Base-by-base conservation (phyloP, 2,888 invertebrate species). In the Endotricha flammealis region DNA sequence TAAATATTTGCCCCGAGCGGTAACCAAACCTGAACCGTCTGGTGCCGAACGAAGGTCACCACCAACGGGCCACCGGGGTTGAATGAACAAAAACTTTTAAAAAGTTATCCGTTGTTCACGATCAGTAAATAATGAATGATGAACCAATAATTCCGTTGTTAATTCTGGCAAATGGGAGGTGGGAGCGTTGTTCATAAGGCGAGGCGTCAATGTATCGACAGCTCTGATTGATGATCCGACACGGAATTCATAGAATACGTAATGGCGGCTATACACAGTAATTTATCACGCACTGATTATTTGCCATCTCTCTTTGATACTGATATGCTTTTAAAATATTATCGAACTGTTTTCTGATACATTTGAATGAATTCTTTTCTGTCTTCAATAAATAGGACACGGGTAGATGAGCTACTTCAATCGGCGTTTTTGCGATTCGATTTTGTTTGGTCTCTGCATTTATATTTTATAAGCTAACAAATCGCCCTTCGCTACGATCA, bases 141-240 rank as follows among this genome's bases (percentile, higher is more conserved):
- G 6, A 4, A 27, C 5, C 11, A 27, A 6, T 12, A 27, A 27
- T 27, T 27, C 12, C 12, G 27, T 27, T 27, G 27, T 27, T 27
- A 27, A 27, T 12, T 27, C 20, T 5, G 27, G 12, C 27, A 27
- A 27, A 27, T 27, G 12, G 27, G 11, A 27, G 12, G 12, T 27
- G 12, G 12, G 11, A 11, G 47, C 42, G 63, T 56, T 57, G 61
- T 66, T 61, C 50, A 55, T 55, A 55, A 54, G 48, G 45, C 53
- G 44, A 34, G 40, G 40, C 48, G 53, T 58, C 61, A 52, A 47
- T 39, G 58, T 60, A 67, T 67, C 61, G 71, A 64, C 67, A 58
- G 54, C 40, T 49, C 48, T 78, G 77, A 78, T 77, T 56, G 71
- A 78, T 77, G 64, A 60, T 53, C 46, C 55, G 45, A 64, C 58